These are phyloP conservation scores for Dasypus novemcinctus DNA, from an alignment of 2,113 vertebrate species.

Conservation along the genomic window DNA sequence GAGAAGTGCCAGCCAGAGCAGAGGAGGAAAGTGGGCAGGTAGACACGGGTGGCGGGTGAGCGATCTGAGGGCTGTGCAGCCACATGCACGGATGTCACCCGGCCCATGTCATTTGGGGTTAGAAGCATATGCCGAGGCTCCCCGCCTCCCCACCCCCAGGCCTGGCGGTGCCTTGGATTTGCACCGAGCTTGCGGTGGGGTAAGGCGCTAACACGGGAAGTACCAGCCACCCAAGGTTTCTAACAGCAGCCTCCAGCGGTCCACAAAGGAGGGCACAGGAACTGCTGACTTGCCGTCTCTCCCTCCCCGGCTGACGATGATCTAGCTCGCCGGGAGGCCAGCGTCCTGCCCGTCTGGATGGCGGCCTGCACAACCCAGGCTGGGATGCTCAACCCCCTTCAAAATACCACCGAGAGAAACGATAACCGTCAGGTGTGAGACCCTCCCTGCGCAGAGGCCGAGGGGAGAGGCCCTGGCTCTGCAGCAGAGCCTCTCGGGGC, in stretches of 20 bases:
- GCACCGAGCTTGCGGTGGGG: neutral
- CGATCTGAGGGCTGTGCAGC: neutral
- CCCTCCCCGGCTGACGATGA: neutral
- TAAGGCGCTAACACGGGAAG: neutral
- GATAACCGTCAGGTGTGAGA: neutral
- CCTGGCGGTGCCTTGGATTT: neutral
- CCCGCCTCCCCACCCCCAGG: accelerated
- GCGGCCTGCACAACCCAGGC: neutral
- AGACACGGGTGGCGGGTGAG: neutral
- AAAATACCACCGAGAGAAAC: neutral
- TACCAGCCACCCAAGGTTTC: neutral
- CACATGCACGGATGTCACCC: neutral
- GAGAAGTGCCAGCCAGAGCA: neutral
- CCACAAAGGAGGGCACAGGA: conserved; percentile 7
- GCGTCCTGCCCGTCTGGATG: neutral
- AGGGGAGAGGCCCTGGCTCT: neutral
- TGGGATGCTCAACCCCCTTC: neutral
- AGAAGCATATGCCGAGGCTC: accelerated
- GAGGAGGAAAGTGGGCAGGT: neutral
- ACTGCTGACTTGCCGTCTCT: conserved; percentile 23
- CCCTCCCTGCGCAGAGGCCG: neutral
- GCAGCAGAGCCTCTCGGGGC: neutral
- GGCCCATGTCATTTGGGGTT: neutral
- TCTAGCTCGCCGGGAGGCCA: neutral
- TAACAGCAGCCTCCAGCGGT: conserved; percentile 41